Base-by-base conservation (phyloP, 2,113 vertebrate genomes). In the Trinectes maculatus region DNA sequence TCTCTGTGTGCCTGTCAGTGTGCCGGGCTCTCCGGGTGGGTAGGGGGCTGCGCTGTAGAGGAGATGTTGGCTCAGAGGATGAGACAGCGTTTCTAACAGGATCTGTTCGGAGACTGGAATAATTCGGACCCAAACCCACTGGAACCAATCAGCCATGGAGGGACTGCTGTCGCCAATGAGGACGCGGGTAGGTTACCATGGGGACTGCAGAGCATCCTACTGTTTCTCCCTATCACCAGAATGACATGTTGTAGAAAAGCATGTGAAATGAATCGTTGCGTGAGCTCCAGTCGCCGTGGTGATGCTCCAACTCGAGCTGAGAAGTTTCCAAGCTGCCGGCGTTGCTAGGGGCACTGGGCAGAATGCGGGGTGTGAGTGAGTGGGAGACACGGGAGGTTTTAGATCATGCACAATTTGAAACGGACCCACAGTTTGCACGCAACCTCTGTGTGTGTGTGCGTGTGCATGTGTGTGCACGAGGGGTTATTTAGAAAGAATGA, bases 141-240 rank as follows among this genome's bases (percentile, higher is more conserved):
- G 57, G 78, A 91, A 88, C 87, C 83, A 74, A 78, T 87, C 77
- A 69, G 85, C 74, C 74, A 93, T 93, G 92, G 92, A 93, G 81
- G 92, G 92, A 84, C 90, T 92, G 51, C 89, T 93, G 74, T 92
- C 92, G 83, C 91, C 91, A 49, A 92, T 92, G 91, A 91, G 91
- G 66, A 92, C 92, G 2, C 86, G 92, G 92, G 92, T 93, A 87
- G 82, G 91, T 91, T 74, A 74, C 82, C 78, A 80, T 63, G 82
- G 86, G 29, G 74, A 87, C 76, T 33, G 26, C 61, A 46, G 71
- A 65, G 59, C 71, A 81, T 62, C 58, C 53, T 28, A 9, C 53
- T 67, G 58, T 58, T 66, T 73, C 48, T 56, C 62, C 43, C 7
- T 51, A 43, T 64, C 71, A 34, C 55, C 21, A 28, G 59, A 62